Conservation (phyloP, 2,113 vertebrate species). For the Tautogolabrus adspersus region DNA sequence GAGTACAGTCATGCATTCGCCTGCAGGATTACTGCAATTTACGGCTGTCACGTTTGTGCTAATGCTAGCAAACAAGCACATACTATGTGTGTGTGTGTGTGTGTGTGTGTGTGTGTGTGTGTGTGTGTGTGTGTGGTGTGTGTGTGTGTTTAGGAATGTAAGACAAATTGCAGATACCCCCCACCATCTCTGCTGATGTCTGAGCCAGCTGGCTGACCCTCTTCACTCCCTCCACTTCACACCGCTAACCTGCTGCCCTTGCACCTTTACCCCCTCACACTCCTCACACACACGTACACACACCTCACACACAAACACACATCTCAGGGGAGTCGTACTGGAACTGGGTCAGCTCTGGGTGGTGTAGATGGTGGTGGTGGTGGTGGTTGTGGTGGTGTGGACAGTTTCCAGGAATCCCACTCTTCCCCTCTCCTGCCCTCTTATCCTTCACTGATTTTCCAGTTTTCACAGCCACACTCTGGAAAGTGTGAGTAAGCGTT, state of each 20-base stretch:
- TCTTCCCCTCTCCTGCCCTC: conserved; percentile 19
- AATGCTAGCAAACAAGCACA: background rate
- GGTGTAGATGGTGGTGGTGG: background rate
- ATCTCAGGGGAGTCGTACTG: conserved; percentile 10
- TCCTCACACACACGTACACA: background rate
- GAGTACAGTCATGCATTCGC: background rate
- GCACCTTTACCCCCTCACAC: conserved; percentile 20
- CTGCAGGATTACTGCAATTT: background rate
- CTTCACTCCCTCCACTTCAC: conserved; percentile 20
- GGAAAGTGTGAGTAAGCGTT: conserved; percentile 54
- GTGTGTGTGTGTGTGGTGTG: background rate
- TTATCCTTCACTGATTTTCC: conserved; percentile 59
- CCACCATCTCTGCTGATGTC: conserved; percentile 12
- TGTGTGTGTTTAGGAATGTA: background rate
- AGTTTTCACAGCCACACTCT: conserved; percentile 46
- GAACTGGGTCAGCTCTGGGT: conserved; percentile 12
- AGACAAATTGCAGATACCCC: conserved; percentile 23
- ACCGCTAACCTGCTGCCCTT: conserved; percentile 32
- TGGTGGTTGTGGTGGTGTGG: conserved; percentile 19
- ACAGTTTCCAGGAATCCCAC: conserved; percentile 49
- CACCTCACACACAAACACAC: background rate
- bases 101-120: background rate
- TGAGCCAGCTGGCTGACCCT: conserved; percentile 57
- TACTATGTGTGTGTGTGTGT: background rate
- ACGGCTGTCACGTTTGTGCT: conserved; percentile 3